These are phyloP conservation scores for Leptobrachium ailaonicum DNA, from an alignment of 2,113 vertebrate genomes.

Conservation along the genomic window DNA sequence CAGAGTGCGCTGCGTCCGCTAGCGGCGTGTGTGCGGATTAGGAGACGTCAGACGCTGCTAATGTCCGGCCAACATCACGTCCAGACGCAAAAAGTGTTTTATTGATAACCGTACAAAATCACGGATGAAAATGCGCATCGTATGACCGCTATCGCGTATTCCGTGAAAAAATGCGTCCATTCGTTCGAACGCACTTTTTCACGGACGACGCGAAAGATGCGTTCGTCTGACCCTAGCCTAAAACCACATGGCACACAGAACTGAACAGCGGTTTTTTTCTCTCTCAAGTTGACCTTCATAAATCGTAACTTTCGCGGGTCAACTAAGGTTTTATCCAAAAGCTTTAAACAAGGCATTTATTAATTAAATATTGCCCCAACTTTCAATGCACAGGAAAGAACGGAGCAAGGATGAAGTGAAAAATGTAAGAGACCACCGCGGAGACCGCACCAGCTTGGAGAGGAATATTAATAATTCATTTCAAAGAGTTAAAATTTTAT, in stretches of 20 bases:
- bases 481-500: slow-evolving; percentile 13
- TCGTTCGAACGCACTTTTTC: too few relatives aligned
- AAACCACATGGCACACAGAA: not conserved
- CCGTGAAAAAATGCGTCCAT: too few relatives aligned
- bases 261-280: not conserved
- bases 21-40: too few relatives aligned
- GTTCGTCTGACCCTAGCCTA: not conserved
- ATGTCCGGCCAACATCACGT: too few relatives aligned
- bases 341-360: slow-evolving; percentile 16
- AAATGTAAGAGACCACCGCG: slow-evolving; percentile 31
- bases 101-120: too few relatives aligned
- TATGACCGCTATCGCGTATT: too few relatives aligned
- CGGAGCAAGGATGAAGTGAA: not conserved
- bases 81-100: too few relatives aligned
- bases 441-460: slow-evolving; percentile 17
- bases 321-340: slow-evolving; percentile 3
- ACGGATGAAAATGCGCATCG: too few relatives aligned
- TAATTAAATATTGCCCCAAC: slow-evolving; percentile 25
- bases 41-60: too few relatives aligned
- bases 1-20: too few relatives aligned
- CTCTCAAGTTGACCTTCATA: not conserved
- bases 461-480: slow-evolving; percentile 8
- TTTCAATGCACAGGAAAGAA: slow-evolving; percentile 20
- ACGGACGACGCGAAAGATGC: too few relatives aligned
- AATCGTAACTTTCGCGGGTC: slow-evolving; percentile 23